Base-by-base conservation (phyloP, 1,140 invertebrate genomes). In the Drosophila equinoxialis region DNA sequence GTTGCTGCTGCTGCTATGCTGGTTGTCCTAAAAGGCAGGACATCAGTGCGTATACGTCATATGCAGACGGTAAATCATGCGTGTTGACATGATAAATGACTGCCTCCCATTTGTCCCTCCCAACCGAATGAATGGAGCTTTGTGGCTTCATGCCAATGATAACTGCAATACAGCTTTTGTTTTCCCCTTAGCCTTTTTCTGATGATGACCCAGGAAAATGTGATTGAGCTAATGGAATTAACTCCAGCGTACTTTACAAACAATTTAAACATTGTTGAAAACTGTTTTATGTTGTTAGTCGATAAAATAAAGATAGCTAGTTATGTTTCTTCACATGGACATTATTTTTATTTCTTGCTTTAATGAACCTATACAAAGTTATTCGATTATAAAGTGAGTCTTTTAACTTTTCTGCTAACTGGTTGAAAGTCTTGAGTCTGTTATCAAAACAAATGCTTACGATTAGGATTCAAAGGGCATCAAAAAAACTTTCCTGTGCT, bases 31-130 rank as follows among this genome's bases (percentile, higher is more conserved):
- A 59, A 59, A 59, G 57, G 8, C 33, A 59, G 57, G 57, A 59
- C 57, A 59, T 59, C 57, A 59, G 57, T 59, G 57, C 35, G 57
- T 59, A 37, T 59, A 37, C 35, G 57, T 59, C 57, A 39, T 30
- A 33, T 39, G 39, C 57, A 59, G 33, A 37, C 57, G 6, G 57
- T 59, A 59, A 59, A 59, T 59, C 57, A 59, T 59, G 57, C 57
- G 57, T 51, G 45, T 17, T 59, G 57, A 37, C 57, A 59, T 59
- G 57, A 59, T 59, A 59, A 59, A 59, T 59, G 57, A 39, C 33
- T 51, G 8, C 17, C 17, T n/a, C 11, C 11, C 37, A 13, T 13
- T 39, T 2, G 3, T 39, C 37, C 37, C 45, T 10, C 45, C 11
- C 17, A 23, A 14, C 10, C 23, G 45, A 51, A 11, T 23, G 45